phyloP scores from a whole-genome alignment of 2,113 vertebrate genomes.

The Labeo rohita region DNA sequence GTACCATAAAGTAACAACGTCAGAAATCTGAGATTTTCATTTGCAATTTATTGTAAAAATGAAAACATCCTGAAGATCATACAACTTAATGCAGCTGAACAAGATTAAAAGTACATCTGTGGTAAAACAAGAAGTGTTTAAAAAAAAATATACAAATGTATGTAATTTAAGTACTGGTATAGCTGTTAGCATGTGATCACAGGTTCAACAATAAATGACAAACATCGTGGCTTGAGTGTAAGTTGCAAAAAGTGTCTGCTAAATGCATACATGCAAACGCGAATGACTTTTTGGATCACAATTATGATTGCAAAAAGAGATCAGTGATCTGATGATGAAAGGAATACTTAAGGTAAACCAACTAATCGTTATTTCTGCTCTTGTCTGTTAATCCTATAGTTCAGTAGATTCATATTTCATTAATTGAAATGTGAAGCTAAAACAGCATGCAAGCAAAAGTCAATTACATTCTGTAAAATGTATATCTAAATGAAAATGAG shows the following conservation, averaged over 20 bases:
- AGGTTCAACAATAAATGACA: not conserved
- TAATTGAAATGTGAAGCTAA: not conserved
- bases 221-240: not conserved
- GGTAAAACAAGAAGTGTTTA: not conserved
- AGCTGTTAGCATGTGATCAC: not conserved
- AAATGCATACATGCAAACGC: not conserved
- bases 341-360: not conserved
- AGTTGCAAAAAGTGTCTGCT: not conserved
- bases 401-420: not conserved
- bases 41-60: conserved; percentile 11
- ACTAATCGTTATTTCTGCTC: not conserved
- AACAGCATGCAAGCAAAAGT: not conserved
- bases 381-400: not conserved
- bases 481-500: not conserved
- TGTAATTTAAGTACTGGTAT: not conserved
- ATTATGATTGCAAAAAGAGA: not conserved
- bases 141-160: not conserved
- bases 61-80: not conserved
- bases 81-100: not conserved
- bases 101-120: not conserved
- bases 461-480: not conserved
- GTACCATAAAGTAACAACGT: not conserved
- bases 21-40: not conserved
- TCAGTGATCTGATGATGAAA: not conserved
- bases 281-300: not conserved